Evolutionary conservation across 2,113 vertebrate species (phyloP).

Genomic region (Morone chrysops): DNA sequence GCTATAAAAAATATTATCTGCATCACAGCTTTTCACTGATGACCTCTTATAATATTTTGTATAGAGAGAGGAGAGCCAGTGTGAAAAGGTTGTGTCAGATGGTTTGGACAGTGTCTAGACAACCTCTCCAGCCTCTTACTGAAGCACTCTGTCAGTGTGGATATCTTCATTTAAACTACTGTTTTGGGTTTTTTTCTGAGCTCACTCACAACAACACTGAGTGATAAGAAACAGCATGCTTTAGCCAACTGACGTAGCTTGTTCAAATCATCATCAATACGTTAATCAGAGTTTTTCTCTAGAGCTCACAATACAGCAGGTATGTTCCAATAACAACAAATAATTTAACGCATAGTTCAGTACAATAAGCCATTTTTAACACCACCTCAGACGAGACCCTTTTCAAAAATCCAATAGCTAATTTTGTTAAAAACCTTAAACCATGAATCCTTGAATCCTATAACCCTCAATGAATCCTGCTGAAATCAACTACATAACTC

Average conservation of each 20-base stretch:
- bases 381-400: background rate
- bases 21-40: background rate
- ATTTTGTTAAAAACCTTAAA: too few species aligned
- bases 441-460: too few species aligned
- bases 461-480: too few species aligned
- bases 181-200: background rate
- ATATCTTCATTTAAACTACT: background rate
- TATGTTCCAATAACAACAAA: background rate
- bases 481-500: too few species aligned
- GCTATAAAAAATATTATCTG: background rate
- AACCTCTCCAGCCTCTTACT: background rate
- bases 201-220: background rate
- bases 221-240: background rate
- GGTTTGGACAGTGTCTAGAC: slow-evolving; percentile 9
- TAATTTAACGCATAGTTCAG: too few species aligned
- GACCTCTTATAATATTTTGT: background rate
- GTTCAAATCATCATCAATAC: background rate
- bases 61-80: background rate
- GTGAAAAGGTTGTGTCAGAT: background rate
- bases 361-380: background rate
- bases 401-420: too few species aligned
- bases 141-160: background rate
- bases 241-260: background rate
- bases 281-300: background rate
- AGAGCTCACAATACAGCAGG: background rate